Evolutionary conservation across 2,113 vertebrate species (phyloP), one percentile per base, ranked within the genome.

Genomic region (Mionectes macconnelli): DNA sequence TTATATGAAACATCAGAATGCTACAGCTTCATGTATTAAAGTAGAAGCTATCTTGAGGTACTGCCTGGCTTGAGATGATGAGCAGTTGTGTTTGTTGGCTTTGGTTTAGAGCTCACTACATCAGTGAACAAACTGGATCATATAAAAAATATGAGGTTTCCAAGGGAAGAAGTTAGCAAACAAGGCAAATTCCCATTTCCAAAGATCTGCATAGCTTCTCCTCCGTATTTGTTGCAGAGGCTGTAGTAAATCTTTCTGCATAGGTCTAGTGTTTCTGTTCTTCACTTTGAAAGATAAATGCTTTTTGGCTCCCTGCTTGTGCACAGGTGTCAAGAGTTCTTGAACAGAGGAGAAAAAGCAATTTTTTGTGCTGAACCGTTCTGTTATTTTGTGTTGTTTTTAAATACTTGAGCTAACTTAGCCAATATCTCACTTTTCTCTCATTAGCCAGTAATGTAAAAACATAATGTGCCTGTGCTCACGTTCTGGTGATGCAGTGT

Each of bases 91-190:
- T 45, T 19, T 60, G 17, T 72, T 44, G 45, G 22, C 13, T 91
- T 74, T 49, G 27, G 9, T 42, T 42, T 47, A 42, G 44, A 50
- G 14, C 4, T 78, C 10, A 6, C 33, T 74, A 31, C 8, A 37
- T 68, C 23, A 85, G 27, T 4, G 7, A 80, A 28, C 9, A 68
- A 37, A 25, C 50, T 72, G n/a, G 47, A 39, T 80, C 12, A 6
- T 63, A 14, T 1, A 0, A 63, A 67, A 88, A 81, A 30, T 44
- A 6, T 0, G 3, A 66, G 21, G 12, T 81, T 77, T 6, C 8
- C 5, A 35, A 49, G 23, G 25, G 18, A 16, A 63, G 20, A 70
- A 67, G 8, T 42, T 89, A 42, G 14, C 23, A 19, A 75, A 63
- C 15, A 44, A 23, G 56, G 13, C 24, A 57, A 67, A 68, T 14